Base-by-base conservation (phyloP, 2,888 invertebrate genomes). In the Crematogaster levior region DNA sequence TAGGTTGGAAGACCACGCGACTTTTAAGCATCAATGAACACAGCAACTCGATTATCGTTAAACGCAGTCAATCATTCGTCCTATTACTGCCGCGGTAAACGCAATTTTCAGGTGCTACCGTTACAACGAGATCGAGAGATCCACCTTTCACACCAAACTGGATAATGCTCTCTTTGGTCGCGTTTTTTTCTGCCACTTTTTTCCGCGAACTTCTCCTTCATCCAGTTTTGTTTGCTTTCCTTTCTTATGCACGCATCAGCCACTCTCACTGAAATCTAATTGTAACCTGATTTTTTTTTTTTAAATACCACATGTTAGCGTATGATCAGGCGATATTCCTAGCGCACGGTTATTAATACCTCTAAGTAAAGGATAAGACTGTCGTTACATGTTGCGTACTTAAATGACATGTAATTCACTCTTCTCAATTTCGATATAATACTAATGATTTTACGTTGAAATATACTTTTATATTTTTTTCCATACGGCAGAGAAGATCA, bases 141-240 rank as follows among this genome's bases (percentile, higher is more conserved):
- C 85, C 88, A 88, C 91, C 91, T 92, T 92, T 92, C 93, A 89
- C 92, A 86, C n/a, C 77, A 72, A 77, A 88, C 86, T 85, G 86
- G 88, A 89, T 89, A 86, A 87, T 87, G 90, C 92, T 93, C 92
- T 92, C 91, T 89, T 92, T 87, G 84, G 68, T 66, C 81, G 56
- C 81, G 79, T 79, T 68, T 89, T 88, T 86, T 87, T 84, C 56
- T 65, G 51, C 51, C 60, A 61, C 60, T 72, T 58, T 43, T 53
- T 80, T 86, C 88, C 83, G 70, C 83, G 18, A 56, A 21, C 85
- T 82, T 86, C 86, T 86, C 81, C 82, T 81, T 85, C 65, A 58
- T 74, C 84, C 83, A 85, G 68, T 87, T 86, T 86, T 85, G 84
- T 90, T 89, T 85, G 85, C 89, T 90, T 89, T 90, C 85, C 88